Percentiles rank a stretch among this genome's conserved stretches.
phyloP scores from a whole-genome alignment of 2,797 vertebrate species.

The Notolabrus celidotus region DNA sequence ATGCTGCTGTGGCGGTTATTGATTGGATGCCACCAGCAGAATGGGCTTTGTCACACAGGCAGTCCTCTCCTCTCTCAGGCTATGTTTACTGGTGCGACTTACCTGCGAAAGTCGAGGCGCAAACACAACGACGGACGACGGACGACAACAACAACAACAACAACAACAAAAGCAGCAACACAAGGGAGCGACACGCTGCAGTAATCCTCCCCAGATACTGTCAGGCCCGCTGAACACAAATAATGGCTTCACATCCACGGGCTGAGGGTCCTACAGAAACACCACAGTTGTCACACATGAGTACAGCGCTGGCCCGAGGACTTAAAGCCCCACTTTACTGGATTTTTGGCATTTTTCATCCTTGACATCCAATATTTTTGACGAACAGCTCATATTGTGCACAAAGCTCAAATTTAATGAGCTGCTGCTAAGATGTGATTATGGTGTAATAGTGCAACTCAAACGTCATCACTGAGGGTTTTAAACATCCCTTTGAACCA shows the following conservation, averaged over 20 bases:
- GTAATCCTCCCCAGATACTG: constrained; percentile 65
- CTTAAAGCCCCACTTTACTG: constrained; percentile 8
- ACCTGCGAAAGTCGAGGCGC: constrained; percentile 47
- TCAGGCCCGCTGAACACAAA: constrained; percentile 64
- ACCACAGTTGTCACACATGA: constrained; percentile 58
- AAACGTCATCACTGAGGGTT: too few species aligned
- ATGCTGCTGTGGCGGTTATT: constrained; percentile 55
- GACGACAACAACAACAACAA: constrained; percentile 7
- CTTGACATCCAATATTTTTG: not conserved
- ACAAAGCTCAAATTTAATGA: too few species aligned
- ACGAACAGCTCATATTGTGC: not conserved
- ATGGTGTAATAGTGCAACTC: too few species aligned
- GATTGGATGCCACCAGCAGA: constrained; percentile 69
- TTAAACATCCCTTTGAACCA: too few species aligned
- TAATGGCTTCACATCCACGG: constrained; percentile 44
- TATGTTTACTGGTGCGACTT: constrained; percentile 66
- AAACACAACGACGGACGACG: constrained; percentile 1
- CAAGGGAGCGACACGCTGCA: constrained; percentile 38
- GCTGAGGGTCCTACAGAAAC: constrained; percentile 16
- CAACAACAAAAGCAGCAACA: constrained; percentile 36
- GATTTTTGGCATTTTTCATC: too few species aligned
- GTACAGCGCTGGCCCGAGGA: constrained; percentile 35
- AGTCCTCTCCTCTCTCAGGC: constrained; percentile 44
- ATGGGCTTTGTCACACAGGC: constrained; percentile 71
- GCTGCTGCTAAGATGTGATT: too few species aligned